Evolutionary conservation across 2,113 vertebrate species (phyloP).

Genomic region (Danionella cerebrum): DNA sequence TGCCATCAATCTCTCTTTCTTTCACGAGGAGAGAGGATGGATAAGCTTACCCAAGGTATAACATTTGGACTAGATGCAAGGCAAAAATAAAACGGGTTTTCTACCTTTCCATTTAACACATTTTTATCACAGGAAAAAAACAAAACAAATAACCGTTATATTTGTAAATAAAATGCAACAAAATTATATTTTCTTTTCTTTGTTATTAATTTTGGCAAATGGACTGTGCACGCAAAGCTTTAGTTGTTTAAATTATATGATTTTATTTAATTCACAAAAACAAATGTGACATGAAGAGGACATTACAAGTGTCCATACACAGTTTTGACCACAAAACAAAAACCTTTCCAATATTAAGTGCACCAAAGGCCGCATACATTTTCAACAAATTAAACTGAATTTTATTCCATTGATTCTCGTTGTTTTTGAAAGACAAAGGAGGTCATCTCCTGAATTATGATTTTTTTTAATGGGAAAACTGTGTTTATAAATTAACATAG

Average conservation of each 20-base stretch:
- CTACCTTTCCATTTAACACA: neutral
- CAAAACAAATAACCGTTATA: no score
- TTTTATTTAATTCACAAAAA: no score
- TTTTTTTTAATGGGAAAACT: neutral
- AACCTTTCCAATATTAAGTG: no score
- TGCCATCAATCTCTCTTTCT: slow-evolving; percentile 59
- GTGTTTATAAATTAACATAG: neutral
- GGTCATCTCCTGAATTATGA: neutral
- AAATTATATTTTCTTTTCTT: neutral
- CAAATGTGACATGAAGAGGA: no score
- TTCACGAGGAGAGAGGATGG: neutral
- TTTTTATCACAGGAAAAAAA: neutral
- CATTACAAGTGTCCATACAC: no score
- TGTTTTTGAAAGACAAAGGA: neutral
- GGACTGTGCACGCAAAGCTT: no score
- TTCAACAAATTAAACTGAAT: no score
- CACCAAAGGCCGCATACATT: no score
- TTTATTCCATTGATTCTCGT: neutral
- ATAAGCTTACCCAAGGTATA: slow-evolving; percentile 11
- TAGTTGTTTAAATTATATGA: no score
- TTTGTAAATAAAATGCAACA: no score
- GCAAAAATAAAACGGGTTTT: neutral
- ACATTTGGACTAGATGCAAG: slow-evolving; percentile 6
- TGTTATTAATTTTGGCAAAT: no score
- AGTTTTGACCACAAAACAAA: no score